Evolutionary conservation across 2,113 vertebrate genomes (phyloP).

Genomic region (Paralichthys olivaceus): DNA sequence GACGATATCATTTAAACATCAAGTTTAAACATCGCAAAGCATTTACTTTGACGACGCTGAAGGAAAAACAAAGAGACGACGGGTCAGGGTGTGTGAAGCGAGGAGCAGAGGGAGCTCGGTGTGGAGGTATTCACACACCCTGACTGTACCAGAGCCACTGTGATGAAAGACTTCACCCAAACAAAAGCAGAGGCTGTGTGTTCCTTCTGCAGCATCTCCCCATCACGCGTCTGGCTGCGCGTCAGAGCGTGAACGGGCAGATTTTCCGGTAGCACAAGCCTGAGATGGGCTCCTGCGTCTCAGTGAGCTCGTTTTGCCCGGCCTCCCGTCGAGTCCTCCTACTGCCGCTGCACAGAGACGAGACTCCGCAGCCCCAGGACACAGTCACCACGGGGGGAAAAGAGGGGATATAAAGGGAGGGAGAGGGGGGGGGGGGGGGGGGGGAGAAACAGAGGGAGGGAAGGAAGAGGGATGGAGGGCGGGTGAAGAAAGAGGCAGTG

Average conservation of each 20-base stretch:
- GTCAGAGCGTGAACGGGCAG: slow-evolving; percentile 91
- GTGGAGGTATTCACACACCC: slow-evolving; percentile 13
- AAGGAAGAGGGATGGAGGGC: slow-evolving; percentile 29
- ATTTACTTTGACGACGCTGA: too few relatives aligned
- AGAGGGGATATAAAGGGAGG: slow-evolving; percentile 25
- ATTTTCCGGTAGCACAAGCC: slow-evolving; percentile 94
- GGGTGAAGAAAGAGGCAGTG: slow-evolving; percentile 11
- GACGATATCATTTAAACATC: not conserved
- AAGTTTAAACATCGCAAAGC: too few relatives aligned
- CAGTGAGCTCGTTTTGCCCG: slow-evolving; percentile 84
- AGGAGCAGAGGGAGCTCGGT: not conserved
- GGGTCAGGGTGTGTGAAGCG: slow-evolving; percentile 12
- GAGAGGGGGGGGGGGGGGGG: not conserved
- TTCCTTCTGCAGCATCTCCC: slow-evolving; percentile 67
- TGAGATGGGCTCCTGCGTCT: slow-evolving; percentile 89
- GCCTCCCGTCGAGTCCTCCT: slow-evolving; percentile 78
- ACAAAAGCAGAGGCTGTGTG: slow-evolving; percentile 53
- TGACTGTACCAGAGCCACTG: slow-evolving; percentile 6
- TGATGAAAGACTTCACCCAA: slow-evolving; percentile 51
- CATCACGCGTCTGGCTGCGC: slow-evolving; percentile 79
- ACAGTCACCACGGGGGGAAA: slow-evolving; percentile 53
- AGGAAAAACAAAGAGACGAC: not conserved
- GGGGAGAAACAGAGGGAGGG: slow-evolving; percentile 35
- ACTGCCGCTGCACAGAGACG: slow-evolving; percentile 78
- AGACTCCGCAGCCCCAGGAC: slow-evolving; percentile 82